Percentiles rank a stretch among this genome's conserved stretches.
Evolutionary conservation across 2,888 invertebrate species (phyloP).

Genomic region (Stenurella melanura): DNA sequence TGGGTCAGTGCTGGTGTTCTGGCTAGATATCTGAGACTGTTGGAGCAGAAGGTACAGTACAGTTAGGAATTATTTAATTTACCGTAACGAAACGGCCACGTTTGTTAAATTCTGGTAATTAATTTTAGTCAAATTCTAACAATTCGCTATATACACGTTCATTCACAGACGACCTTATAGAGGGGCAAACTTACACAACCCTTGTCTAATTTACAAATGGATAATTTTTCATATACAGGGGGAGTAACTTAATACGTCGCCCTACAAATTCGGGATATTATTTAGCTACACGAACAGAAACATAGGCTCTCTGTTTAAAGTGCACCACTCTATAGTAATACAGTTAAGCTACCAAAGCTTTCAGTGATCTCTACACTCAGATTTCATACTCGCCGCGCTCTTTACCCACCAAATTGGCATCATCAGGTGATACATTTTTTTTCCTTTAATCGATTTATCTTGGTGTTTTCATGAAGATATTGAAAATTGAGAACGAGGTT

Average conservation of each 20-base stretch:
- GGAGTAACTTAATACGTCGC: not conserved
- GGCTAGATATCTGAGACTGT: no score
- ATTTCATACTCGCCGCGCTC: no score
- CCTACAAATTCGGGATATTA: not conserved
- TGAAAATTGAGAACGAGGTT: no score
- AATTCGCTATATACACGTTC: not conserved
- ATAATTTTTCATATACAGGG: not conserved
- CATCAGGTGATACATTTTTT: no score
- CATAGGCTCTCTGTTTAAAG: no score
- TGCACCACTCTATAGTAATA: no score
- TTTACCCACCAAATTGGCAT: no score
- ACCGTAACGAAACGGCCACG: not conserved
- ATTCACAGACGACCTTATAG: constrained; percentile 3
- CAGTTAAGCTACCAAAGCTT: no score
- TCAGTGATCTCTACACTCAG: no score
- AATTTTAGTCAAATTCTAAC: constrained; percentile 18
- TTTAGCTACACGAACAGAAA: not conserved
- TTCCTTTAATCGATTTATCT: no score
- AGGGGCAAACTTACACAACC: not conserved
- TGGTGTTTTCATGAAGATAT: no score
- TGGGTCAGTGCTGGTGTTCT: no score
- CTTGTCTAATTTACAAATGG: not conserved
- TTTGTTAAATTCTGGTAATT: constrained; percentile 16
- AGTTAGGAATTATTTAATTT: constrained; percentile 18
- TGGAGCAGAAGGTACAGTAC: constrained; percentile 6